Conservation (phyloP, 2,113 vertebrate species). For the Podarcis raffonei region DNA sequence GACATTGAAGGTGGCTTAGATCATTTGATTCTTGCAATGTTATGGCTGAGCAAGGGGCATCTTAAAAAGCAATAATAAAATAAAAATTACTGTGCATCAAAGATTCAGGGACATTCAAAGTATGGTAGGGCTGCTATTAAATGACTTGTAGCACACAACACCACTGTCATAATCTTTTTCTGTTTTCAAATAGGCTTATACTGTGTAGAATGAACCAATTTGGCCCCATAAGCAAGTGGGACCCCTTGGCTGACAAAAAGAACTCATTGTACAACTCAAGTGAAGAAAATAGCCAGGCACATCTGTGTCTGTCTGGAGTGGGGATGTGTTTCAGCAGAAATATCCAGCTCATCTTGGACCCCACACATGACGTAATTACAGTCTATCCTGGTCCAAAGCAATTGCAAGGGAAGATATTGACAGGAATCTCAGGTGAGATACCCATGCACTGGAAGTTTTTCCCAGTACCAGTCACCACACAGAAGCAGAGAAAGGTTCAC, state of each 20-base stretch:
- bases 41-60: conserved; percentile 39
- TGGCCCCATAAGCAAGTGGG: background rate
- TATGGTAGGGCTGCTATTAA: background rate
- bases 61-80: conserved; percentile 38
- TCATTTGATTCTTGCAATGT: conserved; percentile 50
- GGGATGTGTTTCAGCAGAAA: too few species aligned
- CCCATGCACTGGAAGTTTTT: too few species aligned
- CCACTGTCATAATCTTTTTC: background rate
- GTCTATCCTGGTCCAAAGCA: too few species aligned
- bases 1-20: background rate
- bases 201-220: background rate
- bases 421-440: too few species aligned
- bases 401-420: too few species aligned
- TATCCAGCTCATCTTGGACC: too few species aligned
- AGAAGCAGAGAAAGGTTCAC: too few species aligned
- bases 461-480: too few species aligned
- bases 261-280: background rate
- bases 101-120: background rate
- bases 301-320: background rate
- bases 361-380: too few species aligned
- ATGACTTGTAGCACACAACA: background rate
- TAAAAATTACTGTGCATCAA: background rate
- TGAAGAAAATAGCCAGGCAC: background rate
- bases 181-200: background rate
- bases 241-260: background rate